phyloP scores from a whole-genome alignment of 1,140 invertebrate genomes.

The Drosophila auraria region DNA sequence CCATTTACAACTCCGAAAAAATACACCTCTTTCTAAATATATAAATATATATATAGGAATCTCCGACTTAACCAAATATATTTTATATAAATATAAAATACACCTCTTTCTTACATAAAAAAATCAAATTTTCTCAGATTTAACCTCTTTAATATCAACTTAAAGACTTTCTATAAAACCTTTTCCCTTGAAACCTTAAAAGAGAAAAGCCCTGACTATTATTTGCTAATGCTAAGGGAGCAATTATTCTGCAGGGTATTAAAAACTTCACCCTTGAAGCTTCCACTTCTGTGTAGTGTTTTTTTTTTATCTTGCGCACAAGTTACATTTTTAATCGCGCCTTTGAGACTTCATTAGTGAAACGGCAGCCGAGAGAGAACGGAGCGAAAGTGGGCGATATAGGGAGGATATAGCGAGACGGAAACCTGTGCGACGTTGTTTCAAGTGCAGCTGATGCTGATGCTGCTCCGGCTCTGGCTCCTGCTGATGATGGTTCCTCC shows the following conservation, averaged over 20 bases:
- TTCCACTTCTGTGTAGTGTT: slow-evolving; percentile 40
- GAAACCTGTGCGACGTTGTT: slow-evolving; percentile 67
- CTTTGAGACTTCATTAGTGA: slow-evolving; percentile 83
- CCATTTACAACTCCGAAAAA: too few relatives aligned
- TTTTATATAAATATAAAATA: not conserved
- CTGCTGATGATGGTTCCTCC: slow-evolving; percentile 18
- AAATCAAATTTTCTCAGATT: too few relatives aligned
- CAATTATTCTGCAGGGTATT: slow-evolving; percentile 43
- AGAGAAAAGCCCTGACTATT: not conserved
- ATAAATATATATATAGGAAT: not conserved
- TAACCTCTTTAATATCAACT: too few relatives aligned
- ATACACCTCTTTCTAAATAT: not conserved
- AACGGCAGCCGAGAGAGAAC: slow-evolving; percentile 33
- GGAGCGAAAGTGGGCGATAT: slow-evolving; percentile 13
- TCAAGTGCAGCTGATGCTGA: slow-evolving; percentile 69
- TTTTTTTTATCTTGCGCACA: slow-evolving; percentile 59
- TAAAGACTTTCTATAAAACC: too few relatives aligned
- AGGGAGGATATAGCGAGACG: slow-evolving; percentile 32
- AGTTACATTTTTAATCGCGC: slow-evolving; percentile 84
- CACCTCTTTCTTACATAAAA: too few relatives aligned
- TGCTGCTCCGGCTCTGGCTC: not conserved
- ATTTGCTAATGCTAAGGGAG: slow-evolving; percentile 9
- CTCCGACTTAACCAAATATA: not conserved
- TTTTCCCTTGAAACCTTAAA: not conserved
- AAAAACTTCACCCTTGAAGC: slow-evolving; percentile 31